A percentile compares a stretch with the other conserved stretches of the same genome.
These are phyloP conservation scores for Lasioglossum oenotherae DNA, from an alignment of 2,888 invertebrate species.

Conservation along the genomic window DNA sequence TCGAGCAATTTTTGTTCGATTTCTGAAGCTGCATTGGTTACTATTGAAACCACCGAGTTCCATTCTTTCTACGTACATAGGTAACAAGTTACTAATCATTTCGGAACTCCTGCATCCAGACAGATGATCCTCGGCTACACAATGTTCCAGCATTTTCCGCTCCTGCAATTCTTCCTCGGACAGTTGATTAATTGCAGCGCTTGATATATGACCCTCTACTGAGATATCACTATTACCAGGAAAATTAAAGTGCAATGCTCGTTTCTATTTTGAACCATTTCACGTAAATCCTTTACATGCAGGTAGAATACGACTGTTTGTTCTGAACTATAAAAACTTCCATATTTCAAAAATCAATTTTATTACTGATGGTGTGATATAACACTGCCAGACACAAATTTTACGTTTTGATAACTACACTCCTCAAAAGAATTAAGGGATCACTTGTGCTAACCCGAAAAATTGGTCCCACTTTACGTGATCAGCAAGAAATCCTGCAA, in stretches of 20 bases:
- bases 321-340: not conserved
- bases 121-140: conserved; percentile 7
- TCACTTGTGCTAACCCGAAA: no score
- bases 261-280: not conserved
- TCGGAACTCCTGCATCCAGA: not conserved
- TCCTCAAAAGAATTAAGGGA: no score
- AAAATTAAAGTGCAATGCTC: conserved; percentile 3
- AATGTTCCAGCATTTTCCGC: conserved; percentile 7
- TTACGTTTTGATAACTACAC: not conserved
- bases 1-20: not conserved
- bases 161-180: conserved; percentile 24
- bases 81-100: conserved; percentile 31
- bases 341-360: not conserved
- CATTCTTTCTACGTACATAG: not conserved
- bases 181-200: conserved; percentile 29
- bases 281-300: not conserved
- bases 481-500: no score
- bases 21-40: not conserved
- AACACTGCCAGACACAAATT: not conserved
- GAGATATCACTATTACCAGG: conserved; percentile 3
- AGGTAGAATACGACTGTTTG: not conserved
- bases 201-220: conserved; percentile 20
- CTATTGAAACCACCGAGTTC: not conserved
- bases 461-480: no score
- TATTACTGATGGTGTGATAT: not conserved